Percentiles rank a stretch among this genome's conserved stretches.
These are phyloP conservation scores for Pachyrhynchus sulphureomaculatus DNA, from an alignment of 1,140 invertebrate genomes.

Conservation along the genomic window DNA sequence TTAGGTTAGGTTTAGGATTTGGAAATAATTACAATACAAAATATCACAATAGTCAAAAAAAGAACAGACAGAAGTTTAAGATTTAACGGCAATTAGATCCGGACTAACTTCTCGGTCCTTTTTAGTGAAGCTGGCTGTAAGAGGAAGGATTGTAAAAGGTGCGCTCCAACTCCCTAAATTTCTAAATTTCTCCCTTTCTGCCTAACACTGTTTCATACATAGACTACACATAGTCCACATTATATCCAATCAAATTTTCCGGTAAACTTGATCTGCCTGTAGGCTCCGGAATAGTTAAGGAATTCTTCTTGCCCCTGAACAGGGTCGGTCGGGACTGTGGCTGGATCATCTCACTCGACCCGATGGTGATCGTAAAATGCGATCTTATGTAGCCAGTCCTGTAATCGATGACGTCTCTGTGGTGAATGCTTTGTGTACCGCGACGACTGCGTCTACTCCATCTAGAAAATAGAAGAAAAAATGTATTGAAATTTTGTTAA, in stretches of 20 bases:
- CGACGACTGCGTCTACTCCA: slow-evolving; percentile 67
- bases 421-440: slow-evolving; percentile 60
- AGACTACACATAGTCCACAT: slow-evolving; percentile 13
- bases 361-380: slow-evolving; percentile 83
- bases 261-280: slow-evolving; percentile 21
- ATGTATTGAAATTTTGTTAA: too few species aligned
- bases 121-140: too few species aligned
- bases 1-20: too few species aligned
- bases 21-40: too few species aligned
- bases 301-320: slow-evolving; percentile 18
- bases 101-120: too few species aligned
- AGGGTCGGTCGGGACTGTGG: slow-evolving; percentile 20
- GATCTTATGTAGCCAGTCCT: slow-evolving; percentile 88
- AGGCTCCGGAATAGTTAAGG: slow-evolving; percentile 8
- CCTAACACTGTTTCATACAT: too few species aligned
- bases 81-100: too few species aligned
- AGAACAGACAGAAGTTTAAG: too few species aligned
- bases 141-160: too few species aligned
- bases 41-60: too few species aligned
- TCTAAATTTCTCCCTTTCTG: too few species aligned
- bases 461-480: slow-evolving; percentile 48
- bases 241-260: slow-evolving; percentile 19
- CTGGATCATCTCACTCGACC: slow-evolving; percentile 77
- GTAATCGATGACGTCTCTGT: slow-evolving; percentile 73
- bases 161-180: too few species aligned